Evolutionary conservation across 2,888 invertebrate species (phyloP), one percentile per base, ranked within the genome.

Genomic region (Slavum lentiscoides): DNA sequence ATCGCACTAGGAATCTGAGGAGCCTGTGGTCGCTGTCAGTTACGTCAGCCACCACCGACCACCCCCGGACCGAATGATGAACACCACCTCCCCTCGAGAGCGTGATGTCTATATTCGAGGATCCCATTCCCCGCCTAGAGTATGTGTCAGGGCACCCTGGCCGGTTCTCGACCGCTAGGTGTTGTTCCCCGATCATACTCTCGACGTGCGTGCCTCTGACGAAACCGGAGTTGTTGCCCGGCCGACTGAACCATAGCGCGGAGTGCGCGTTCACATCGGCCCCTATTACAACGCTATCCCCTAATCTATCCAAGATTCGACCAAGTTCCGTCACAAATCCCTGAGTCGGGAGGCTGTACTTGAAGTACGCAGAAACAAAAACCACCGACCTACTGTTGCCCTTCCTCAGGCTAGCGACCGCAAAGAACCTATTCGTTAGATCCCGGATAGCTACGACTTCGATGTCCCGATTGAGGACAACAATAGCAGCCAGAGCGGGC

Each of bases 71-170:
- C 61, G 15, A 37, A 55, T 19, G 11, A 55, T 23, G 0, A 6
- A 9, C 19, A 1, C 1, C 19, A 49, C 67, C 21, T 13, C 73
- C 73, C n/a, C 49, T 73, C 9, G 73, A 21, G 11, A 73, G 19
- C 0, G 73, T 73, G 11, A 73, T 61, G 49, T 61, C 73, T 30
- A 73, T 62, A 5, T 62, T 73, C 5, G 73, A 70, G 15, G 70
- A 58, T 2, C 58, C 70, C n/a, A 59, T 70, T 4, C 70, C 58
- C 70, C 7, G 39, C 4, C 70, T 58, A 13, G 13, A 6, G 6
- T 39, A 70, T 0, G 58, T 59, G 7, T 59, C 70, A 17, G 21
- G 70, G 13, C 15, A 15, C 0, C 70, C 70, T 0, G n/a, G n/a
- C 7, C 21, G 58, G 58, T 70, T 73, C 13, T 62, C 7, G 7